Percentiles rank a stretch among this genome's conserved stretches.
Evolutionary conservation across 2,797 vertebrate genomes (phyloP).

Genomic region (Champsocephalus gunnari): DNA sequence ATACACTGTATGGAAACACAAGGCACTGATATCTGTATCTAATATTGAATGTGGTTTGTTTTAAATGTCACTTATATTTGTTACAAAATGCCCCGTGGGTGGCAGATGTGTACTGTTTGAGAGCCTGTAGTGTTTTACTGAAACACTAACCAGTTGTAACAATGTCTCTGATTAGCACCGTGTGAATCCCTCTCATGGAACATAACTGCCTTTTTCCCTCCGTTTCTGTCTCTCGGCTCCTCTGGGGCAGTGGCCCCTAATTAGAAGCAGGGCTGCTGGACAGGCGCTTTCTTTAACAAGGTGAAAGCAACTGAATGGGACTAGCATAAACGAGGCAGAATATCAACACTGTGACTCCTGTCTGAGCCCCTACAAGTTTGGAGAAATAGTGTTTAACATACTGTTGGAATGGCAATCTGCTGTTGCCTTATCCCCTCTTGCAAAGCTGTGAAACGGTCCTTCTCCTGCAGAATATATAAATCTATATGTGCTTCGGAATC

Average conservation of each 20-base stretch:
- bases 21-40: slow-evolving; percentile 22
- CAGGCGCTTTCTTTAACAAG: slow-evolving; percentile 81
- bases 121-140: slow-evolving; percentile 69
- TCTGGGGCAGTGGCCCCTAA: slow-evolving; percentile 79
- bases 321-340: slow-evolving; percentile 75
- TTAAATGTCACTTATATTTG: slow-evolving; percentile 38
- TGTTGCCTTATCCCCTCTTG: slow-evolving; percentile 73
- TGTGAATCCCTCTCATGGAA: slow-evolving; percentile 81
- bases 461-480: slow-evolving; percentile 77
- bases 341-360: slow-evolving; percentile 75
- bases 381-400: slow-evolving; percentile 76
- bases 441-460: slow-evolving; percentile 73
- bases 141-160: slow-evolving; percentile 76
- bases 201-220: slow-evolving; percentile 77
- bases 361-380: slow-evolving; percentile 76
- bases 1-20: slow-evolving; percentile 16
- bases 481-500: slow-evolving; percentile 79
- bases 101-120: slow-evolving; percentile 73
- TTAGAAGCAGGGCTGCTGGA: slow-evolving; percentile 83
- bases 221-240: slow-evolving; percentile 72
- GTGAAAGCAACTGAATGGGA: slow-evolving; percentile 81
- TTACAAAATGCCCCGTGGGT: slow-evolving; percentile 52
- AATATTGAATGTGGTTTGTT: slow-evolving; percentile 32
- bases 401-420: slow-evolving; percentile 70
- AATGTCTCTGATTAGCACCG: slow-evolving; percentile 80